Evolutionary conservation across 2,797 vertebrate species (phyloP), one percentile per base, ranked within the genome.

Genomic region (Malurus leucopterus): DNA sequence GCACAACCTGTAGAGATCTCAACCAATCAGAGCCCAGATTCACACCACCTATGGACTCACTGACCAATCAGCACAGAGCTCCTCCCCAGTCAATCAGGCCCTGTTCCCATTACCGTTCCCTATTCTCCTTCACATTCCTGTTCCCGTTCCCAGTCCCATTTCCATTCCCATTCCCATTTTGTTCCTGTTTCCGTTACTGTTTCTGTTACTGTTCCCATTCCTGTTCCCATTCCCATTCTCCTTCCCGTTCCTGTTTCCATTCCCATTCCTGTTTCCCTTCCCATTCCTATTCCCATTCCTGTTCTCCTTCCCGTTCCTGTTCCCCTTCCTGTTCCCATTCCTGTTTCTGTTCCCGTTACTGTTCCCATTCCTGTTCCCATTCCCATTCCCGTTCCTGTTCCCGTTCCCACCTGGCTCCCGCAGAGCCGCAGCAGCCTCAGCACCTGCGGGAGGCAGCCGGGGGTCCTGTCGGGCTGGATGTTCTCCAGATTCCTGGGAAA

Each of bases 401-500:
- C 34, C 34, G 6, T 17, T 36, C 34, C 34, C 11, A 99, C 99
- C 98, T 98, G 95, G 10, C 86, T 94, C 30, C 97, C 94, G 79
- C 98, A 97, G 73, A 96, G 97, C 18, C 96, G 96, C 92, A 99
- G 95, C 83, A 99, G 96, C 21, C 96, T 96, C 95, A 99, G 97
- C 67, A 98, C 98, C 84, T 98, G 98, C 2, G 96, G 97, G 69
- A 98, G 95, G 95, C 99, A 98, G n/a, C 97, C 95, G 3, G 97
- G 98, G 32, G 96, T 98, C 92, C 97, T 97, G 58, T 98, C 98
- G 2, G 96, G 94, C 88, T 98, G 98, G 44, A 99, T 97, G 63
- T 99, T 99, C 94, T 99, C 98, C 90, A 98, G 97, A 91, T 99
- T 99, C 96, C 99, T 99, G 92, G 2, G 13, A 55, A 3, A 19